These are phyloP conservation scores for Whitmania pigra DNA, from an alignment of 1,140 invertebrate genomes.

Conservation along the genomic window DNA sequence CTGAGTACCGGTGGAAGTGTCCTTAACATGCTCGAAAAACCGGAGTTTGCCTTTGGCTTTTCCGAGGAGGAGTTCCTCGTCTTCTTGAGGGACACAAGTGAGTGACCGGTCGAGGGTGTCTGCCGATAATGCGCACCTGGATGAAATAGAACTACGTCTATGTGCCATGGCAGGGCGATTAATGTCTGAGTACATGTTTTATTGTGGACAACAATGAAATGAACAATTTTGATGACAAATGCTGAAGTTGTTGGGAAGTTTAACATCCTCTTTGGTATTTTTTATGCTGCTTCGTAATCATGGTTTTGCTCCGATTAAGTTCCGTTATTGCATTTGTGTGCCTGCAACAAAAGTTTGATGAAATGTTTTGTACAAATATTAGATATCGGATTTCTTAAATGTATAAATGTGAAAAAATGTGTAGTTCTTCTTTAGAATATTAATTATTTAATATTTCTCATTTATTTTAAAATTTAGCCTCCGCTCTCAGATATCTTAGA, in stretches of 20 bases:
- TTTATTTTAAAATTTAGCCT: not conserved
- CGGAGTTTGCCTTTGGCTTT: conserved; percentile 83
- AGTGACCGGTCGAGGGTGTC: conserved; percentile 24
- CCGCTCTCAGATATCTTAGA: conserved; percentile 86
- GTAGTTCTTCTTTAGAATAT: not conserved
- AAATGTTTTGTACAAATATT: not conserved
- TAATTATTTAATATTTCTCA: not conserved
- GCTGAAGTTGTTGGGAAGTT: too few species aligned
- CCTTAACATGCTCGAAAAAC: conserved; percentile 87
- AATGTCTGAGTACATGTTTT: too few species aligned
- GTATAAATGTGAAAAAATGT: not conserved
- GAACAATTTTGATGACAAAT: too few species aligned
- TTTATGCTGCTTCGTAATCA: not conserved
- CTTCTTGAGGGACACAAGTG: conserved; percentile 64
- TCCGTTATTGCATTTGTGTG: not conserved
- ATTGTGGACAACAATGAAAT: too few species aligned
- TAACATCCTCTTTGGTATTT: too few species aligned
- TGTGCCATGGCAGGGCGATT: too few species aligned
- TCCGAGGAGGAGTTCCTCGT: conserved; percentile 80
- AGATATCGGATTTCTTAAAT: not conserved
- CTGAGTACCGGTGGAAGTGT: conserved; percentile 72
- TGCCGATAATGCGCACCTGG: too few species aligned
- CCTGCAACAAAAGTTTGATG: not conserved
- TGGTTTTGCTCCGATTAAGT: not conserved
- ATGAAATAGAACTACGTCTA: too few species aligned